phyloP scores from a whole-genome alignment of 1,140 invertebrate genomes.

The Drosophila ambigua region DNA sequence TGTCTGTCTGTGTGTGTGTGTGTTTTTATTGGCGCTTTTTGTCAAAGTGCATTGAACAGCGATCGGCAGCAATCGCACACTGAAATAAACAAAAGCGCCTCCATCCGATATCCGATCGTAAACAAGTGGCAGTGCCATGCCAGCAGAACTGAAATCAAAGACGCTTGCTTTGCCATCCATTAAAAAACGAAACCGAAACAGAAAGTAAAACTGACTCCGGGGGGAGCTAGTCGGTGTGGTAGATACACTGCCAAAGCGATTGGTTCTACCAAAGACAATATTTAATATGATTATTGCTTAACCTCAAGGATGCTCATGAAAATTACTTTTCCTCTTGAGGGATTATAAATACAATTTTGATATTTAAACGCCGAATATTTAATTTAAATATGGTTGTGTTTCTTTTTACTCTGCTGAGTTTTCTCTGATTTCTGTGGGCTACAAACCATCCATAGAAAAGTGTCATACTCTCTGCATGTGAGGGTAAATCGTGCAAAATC shows the following conservation, averaged over 20 bases:
- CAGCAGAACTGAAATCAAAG: constrained; percentile 56
- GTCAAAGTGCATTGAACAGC: constrained; percentile 79
- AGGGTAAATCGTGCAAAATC: constrained; percentile 60
- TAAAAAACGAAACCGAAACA: constrained; percentile 20
- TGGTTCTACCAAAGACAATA: too few relatives aligned
- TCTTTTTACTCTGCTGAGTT: too few relatives aligned
- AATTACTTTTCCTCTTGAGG: too few relatives aligned
- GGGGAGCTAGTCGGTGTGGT: too few relatives aligned
- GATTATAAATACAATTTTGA: too few relatives aligned
- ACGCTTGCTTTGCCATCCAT: constrained; percentile 23
- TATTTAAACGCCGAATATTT: too few relatives aligned
- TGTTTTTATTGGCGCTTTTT: constrained; percentile 38
- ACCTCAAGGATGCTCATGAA: too few relatives aligned
- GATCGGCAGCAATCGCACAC: constrained; percentile 1
- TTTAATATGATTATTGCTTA: too few relatives aligned
- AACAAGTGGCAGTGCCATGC: constrained; percentile 19
- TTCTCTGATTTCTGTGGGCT: neutral
- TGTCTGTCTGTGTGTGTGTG: too few relatives aligned
- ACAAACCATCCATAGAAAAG: neutral
- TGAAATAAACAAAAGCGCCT: constrained; percentile 34
- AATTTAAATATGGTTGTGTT: too few relatives aligned
- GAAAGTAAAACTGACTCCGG: neutral
- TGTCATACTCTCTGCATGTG: too few relatives aligned
- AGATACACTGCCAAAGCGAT: too few relatives aligned
- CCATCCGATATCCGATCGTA: constrained; percentile 19